These are phyloP conservation scores for Protobothrops mucrosquamatus DNA, from an alignment of 2,113 vertebrate species.

Conservation along the genomic window DNA sequence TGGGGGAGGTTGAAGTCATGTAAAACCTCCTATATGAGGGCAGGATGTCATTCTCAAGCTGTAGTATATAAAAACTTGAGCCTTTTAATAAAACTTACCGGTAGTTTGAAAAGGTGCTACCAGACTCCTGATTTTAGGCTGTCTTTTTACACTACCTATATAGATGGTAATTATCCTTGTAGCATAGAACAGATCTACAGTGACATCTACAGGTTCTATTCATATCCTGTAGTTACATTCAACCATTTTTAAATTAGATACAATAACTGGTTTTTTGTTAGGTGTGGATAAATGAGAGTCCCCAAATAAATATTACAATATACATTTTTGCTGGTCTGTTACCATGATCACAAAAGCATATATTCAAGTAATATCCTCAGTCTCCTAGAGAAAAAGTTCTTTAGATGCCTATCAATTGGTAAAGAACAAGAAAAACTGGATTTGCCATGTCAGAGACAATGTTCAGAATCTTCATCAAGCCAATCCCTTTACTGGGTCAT, in stretches of 20 bases:
- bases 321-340: neutral
- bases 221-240: neutral
- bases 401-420: neutral
- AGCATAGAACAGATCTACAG: neutral
- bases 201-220: constrained; percentile 1
- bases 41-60: neutral
- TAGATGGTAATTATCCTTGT: neutral
- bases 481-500: neutral
- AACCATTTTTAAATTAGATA: neutral
- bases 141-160: neutral
- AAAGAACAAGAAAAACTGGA: neutral
- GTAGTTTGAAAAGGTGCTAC: neutral
- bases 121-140: neutral
- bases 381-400: neutral
- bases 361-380: neutral
- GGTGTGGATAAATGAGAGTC: neutral
- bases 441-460: neutral
- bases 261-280: neutral
- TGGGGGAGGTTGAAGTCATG: neutral
- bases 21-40: neutral
- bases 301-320: neutral
- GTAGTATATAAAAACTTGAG: neutral
- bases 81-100: neutral
- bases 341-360: neutral
- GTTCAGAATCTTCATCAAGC: neutral